Evolutionary conservation across 2,113 vertebrate species (phyloP).

Genomic region (Mustela lutreola): DNA sequence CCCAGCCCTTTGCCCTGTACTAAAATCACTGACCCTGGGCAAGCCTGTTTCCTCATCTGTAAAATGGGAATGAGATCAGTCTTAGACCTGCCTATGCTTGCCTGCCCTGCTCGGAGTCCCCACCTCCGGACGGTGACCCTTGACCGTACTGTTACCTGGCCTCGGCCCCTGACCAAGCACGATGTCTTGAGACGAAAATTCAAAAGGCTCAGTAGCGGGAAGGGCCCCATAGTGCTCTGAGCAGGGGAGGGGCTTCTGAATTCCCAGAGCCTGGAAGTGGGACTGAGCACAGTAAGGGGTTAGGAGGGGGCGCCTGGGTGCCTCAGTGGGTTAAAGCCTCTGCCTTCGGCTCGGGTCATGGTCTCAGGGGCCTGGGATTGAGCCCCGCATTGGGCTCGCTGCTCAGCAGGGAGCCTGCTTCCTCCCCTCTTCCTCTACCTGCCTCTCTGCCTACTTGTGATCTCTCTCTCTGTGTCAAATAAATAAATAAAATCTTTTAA

Average conservation of each 20-base stretch:
- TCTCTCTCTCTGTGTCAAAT: too few species aligned
- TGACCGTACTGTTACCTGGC: not conserved
- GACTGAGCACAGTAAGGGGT: not conserved
- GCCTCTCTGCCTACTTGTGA: too few species aligned
- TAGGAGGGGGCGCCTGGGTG: too few species aligned
- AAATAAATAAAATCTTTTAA: too few species aligned
- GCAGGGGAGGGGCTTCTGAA: not conserved
- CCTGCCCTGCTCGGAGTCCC: not conserved
- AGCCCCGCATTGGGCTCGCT: too few species aligned
- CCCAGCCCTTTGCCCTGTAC: not conserved
- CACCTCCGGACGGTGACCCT: not conserved
- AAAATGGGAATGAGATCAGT: not conserved
- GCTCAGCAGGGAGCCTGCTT: too few species aligned
- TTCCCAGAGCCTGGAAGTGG: not conserved
- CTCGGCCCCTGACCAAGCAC: not conserved
- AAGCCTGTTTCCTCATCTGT: constrained; percentile 32
- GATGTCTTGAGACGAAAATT: not conserved
- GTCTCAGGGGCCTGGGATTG: too few species aligned
- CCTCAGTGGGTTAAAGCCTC: too few species aligned
- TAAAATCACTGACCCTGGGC: not conserved
- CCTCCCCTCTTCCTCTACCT: too few species aligned
- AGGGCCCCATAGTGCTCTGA: not conserved
- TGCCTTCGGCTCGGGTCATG: too few species aligned
- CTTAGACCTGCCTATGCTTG: not conserved
- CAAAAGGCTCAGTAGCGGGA: not conserved